These are phyloP conservation scores for Bombus superbus DNA, from an alignment of 1,140 invertebrate species.

Conservation along the genomic window DNA sequence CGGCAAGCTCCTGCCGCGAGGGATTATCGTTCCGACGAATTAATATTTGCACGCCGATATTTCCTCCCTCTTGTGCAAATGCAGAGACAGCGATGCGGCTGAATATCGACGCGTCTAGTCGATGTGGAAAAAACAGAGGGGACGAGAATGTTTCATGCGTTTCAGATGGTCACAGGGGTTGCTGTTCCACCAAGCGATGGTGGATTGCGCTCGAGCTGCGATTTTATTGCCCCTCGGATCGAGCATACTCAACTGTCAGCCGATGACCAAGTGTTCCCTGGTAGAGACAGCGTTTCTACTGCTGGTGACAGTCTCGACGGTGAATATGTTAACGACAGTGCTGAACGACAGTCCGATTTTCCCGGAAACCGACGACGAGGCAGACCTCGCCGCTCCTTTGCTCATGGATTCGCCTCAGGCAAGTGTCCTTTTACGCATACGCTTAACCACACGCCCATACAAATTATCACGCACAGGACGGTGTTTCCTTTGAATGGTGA, in stretches of 20 bases:
- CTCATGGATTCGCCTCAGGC: slow-evolving; percentile 90
- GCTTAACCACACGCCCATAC: too few species aligned
- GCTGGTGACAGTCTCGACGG: slow-evolving; percentile 93
- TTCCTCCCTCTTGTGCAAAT: too few species aligned
- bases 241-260: slow-evolving; percentile 91
- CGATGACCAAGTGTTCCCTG: slow-evolving; percentile 93
- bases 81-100: too few species aligned
- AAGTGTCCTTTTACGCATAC: slow-evolving; percentile 33
- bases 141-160: not conserved
- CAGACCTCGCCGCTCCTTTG: slow-evolving; percentile 86
- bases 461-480: too few species aligned
- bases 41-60: too few species aligned
- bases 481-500: too few species aligned
- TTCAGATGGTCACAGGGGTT: slow-evolving; percentile 94
- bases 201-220: slow-evolving; percentile 92
- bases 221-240: slow-evolving; percentile 91
- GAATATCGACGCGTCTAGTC: too few species aligned
- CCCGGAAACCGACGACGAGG: slow-evolving; percentile 89
- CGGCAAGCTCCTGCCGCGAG: too few species aligned
- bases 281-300: slow-evolving; percentile 95
- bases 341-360: slow-evolving; percentile 95
- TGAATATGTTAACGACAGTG: slow-evolving; percentile 95
- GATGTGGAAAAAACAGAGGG: not conserved
- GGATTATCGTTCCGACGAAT: too few species aligned
- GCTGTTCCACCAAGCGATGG: slow-evolving; percentile 93